Evolutionary conservation across 2,797 vertebrate species (phyloP), one percentile per base, ranked within the genome.

Genomic region (Sebastes jordani): DNA sequence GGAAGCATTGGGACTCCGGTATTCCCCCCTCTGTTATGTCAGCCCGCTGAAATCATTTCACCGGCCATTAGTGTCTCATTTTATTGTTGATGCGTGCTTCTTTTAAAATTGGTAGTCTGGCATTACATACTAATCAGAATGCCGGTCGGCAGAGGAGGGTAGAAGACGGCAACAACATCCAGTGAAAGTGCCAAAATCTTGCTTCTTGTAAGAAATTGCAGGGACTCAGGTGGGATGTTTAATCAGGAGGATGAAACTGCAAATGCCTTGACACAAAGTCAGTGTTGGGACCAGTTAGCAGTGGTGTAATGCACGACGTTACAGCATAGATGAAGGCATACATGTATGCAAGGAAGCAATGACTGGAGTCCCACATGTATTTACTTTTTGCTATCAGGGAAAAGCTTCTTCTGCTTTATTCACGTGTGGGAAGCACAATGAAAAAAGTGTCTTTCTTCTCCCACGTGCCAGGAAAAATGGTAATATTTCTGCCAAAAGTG

Each of bases 21-120:
- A 91, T 93, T 94, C 92, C 94, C 89, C 71, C 69, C 80, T 84
- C 85, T 91, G 89, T 93, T 89, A 83, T 80, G 82, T 82, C 71
- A 82, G 83, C 85, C 85, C 71, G 71, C 87, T 78, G 85, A 90
- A 92, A 85, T 91, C 86, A 94, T 93, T 93, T 92, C 82, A 87
- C 84, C 2, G 38, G 78, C 84, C 88, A 89, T 91, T 94, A 92
- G 86, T 83, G 90, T 91, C 89, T 88, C 76, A 55, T 90, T 91
- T 93, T 85, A 89, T 85, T 85, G 89, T 87, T 88, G 89, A 90
- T 86, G 82, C 72, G 58, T 71, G 63, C 70, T 63, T 88, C 71
- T 86, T 88, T 86, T 81, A 73, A 86, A 88, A 87, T 85, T 71
- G 79, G 77, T 61, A 67, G 76, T 80, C 74, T 72, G 71, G 67